These are phyloP conservation scores for Lagria hirta DNA, from an alignment of 2,888 invertebrate genomes.

Conservation along the genomic window DNA sequence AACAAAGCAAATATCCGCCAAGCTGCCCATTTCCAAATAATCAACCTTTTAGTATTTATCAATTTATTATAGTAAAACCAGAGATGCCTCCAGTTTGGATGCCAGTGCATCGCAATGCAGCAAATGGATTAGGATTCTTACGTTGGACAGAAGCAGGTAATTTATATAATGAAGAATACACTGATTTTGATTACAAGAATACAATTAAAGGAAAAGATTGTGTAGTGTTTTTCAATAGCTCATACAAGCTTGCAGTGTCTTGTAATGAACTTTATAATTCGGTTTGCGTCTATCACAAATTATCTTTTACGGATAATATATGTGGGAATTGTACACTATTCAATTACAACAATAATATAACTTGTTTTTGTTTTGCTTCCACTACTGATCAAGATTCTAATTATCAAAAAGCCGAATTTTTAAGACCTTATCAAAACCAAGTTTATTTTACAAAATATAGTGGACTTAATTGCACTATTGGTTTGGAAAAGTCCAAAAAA, in stretches of 20 bases:
- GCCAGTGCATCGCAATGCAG: slow-evolving; percentile 3
- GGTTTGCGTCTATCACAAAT: slow-evolving; percentile 4
- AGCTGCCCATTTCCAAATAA: slow-evolving; percentile 3
- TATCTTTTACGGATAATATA: slow-evolving; percentile 1
- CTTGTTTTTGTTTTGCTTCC: slow-evolving; percentile 4
- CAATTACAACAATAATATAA: neutral
- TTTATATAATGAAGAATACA: slow-evolving; percentile 2
- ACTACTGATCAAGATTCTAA: neutral
- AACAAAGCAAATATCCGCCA: neutral
- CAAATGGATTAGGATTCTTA: slow-evolving; percentile 2
- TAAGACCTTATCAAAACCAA: slow-evolving; percentile 36
- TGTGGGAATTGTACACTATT: slow-evolving; percentile 2
- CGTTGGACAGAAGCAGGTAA: slow-evolving; percentile 5
- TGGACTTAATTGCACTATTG: slow-evolving; percentile 26
- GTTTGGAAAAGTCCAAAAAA: slow-evolving; percentile 7
- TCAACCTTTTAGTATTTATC: slow-evolving; percentile 1
- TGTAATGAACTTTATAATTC: slow-evolving; percentile 1
- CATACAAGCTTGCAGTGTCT: slow-evolving; percentile 3
- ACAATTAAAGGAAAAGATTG: neutral
- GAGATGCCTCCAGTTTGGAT: slow-evolving; percentile 6
- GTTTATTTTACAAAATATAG: slow-evolving; percentile 23
- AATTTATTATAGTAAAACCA: neutral
- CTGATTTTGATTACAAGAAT: too few relatives aligned
- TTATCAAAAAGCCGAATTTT: slow-evolving; percentile 33
- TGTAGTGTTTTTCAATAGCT: slow-evolving; percentile 2